Percentiles rank a stretch among this genome's conserved stretches.
phyloP scores from a whole-genome alignment of 2,797 vertebrate species.

The Fistularia commersonii region DNA sequence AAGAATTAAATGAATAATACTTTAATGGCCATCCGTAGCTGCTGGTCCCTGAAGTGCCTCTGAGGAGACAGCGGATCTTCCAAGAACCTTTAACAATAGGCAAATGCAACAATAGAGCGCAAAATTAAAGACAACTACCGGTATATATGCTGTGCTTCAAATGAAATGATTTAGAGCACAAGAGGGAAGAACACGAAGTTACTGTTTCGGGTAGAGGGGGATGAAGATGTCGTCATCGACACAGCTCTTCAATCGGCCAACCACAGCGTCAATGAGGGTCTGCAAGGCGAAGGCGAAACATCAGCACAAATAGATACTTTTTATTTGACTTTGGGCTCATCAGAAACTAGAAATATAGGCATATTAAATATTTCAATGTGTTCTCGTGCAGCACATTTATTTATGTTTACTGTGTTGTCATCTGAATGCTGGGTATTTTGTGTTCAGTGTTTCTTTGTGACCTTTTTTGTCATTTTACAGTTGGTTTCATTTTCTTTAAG shows the following conservation, averaged over 20 bases:
- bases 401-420: no score
- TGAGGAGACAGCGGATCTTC: conserved; percentile 78
- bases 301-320: background rate
- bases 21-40: conserved; percentile 89
- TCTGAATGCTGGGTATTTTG: no score
- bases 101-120: background rate
- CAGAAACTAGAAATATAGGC: no score
- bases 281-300: conserved; percentile 51
- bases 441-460: no score
- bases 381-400: no score
- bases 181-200: conserved; percentile 15
- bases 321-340: background rate
- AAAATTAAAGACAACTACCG: background rate
- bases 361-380: no score
- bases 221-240: conserved; percentile 94
- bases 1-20: conserved; percentile 56
- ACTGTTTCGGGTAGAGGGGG: conserved; percentile 90
- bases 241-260: conserved; percentile 78
- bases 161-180: no score
- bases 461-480: no score
- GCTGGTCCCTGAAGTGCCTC: conserved; percentile 82
- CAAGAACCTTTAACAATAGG: conserved; percentile 57
- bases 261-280: conserved; percentile 76
- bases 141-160: no score
- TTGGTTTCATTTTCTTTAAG: no score